Percentiles rank a stretch among this genome's conserved stretches.
phyloP scores from a whole-genome alignment of 2,888 invertebrate genomes.

The Clostera curtula region DNA sequence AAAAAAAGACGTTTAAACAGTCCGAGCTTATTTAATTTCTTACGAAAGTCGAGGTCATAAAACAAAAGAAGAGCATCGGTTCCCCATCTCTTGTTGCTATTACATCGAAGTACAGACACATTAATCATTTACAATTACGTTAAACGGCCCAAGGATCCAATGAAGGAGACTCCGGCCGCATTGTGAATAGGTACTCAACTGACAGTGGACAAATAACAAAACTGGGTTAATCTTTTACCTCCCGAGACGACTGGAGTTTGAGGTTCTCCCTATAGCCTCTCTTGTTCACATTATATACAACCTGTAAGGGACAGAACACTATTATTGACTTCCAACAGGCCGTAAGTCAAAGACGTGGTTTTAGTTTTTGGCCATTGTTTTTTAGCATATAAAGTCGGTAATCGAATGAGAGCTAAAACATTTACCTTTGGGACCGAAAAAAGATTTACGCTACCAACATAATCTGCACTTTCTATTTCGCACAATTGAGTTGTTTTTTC shows the following conservation, averaged over 20 bases:
- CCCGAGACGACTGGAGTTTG: conserved; percentile 57
- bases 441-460: conserved; percentile 48
- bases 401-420: conserved; percentile 35
- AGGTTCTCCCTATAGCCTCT: conserved; percentile 52
- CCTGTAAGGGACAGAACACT: conserved; percentile 50
- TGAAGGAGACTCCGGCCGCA: conserved; percentile 62
- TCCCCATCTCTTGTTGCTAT: conserved; percentile 58
- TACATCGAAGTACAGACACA: conserved; percentile 57
- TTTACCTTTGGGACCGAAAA: conserved; percentile 67
- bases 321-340: conserved; percentile 36
- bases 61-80: conserved; percentile 56
- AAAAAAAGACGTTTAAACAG: too few species aligned
- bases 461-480: conserved; percentile 47
- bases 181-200: conserved; percentile 73
- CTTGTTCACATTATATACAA: conserved; percentile 46
- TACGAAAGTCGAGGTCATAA: conserved; percentile 43
- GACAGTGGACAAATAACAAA: conserved; percentile 76
- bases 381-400: conserved; percentile 31
- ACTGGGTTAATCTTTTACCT: conserved; percentile 75
- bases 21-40: conserved; percentile 32
- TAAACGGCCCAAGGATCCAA: conserved; percentile 65
- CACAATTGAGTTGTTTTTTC: conserved; percentile 47
- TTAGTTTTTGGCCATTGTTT: too few species aligned
- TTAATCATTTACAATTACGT: conserved; percentile 74
- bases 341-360: conserved; percentile 24